phyloP scores from a whole-genome alignment of 2,888 invertebrate species.

The Eilema griseolum region DNA sequence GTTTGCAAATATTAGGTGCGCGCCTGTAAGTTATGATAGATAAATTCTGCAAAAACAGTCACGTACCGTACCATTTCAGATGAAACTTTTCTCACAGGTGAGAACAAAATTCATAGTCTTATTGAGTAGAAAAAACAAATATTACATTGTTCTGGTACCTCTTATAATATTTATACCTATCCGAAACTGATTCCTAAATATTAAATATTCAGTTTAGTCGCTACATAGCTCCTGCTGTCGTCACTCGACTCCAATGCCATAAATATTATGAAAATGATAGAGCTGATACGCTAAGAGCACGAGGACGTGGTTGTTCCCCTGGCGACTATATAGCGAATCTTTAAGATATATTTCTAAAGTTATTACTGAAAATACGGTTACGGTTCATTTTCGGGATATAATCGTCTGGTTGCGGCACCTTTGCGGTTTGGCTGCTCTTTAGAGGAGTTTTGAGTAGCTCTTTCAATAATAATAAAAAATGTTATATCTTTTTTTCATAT shows the following conservation, averaged over 20 bases:
- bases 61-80: background rate
- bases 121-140: background rate
- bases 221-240: background rate
- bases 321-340: background rate
- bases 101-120: background rate
- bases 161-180: too few species aligned
- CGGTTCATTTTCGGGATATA: background rate
- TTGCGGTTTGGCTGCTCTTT: background rate
- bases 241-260: background rate
- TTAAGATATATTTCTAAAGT: background rate
- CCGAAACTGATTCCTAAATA: background rate
- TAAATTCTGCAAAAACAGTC: background rate
- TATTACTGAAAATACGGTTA: background rate
- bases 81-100: background rate
- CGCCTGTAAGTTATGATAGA: background rate
- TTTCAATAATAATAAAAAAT: background rate
- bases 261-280: background rate
- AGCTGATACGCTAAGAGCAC: background rate
- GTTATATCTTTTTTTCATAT: background rate
- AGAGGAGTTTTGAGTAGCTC: background rate
- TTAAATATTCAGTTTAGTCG: background rate
- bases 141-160: background rate
- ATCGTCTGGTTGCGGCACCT: background rate
- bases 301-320: background rate
- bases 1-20: background rate